Evolutionary conservation across 1,140 invertebrate species (phyloP).

Genomic region (Conopomorpha cramerella): DNA sequence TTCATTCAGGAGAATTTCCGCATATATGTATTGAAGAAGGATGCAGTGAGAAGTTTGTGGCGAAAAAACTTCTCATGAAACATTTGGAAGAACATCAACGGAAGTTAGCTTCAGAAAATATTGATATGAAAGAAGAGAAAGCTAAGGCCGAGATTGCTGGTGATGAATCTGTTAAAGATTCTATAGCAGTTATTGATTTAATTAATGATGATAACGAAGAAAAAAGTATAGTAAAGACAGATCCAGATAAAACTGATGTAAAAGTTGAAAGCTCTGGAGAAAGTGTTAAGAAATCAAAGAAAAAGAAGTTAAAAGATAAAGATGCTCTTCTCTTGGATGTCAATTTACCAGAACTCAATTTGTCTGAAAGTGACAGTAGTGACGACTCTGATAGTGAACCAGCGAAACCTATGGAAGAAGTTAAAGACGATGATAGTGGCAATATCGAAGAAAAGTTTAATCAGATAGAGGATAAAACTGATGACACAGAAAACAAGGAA

Average conservation of each 20-base stretch:
- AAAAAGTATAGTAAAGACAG: too few species aligned
- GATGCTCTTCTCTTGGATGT: slow-evolving; percentile 67
- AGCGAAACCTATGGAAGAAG: slow-evolving; percentile 17
- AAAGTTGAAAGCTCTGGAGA: slow-evolving; percentile 30
- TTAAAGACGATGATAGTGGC: slow-evolving; percentile 17
- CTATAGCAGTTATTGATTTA: slow-evolving; percentile 32
- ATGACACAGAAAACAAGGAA: slow-evolving; percentile 8
- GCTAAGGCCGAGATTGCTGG: slow-evolving; percentile 16
- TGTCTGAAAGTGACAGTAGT: slow-evolving; percentile 79
- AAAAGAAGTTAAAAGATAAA: slow-evolving; percentile 66
- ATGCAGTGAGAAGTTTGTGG: slow-evolving; percentile 79
- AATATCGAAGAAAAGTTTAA: slow-evolving; percentile 10
- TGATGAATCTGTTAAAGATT: slow-evolving; percentile 21
- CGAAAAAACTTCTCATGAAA: slow-evolving; percentile 74
- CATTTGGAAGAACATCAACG: slow-evolving; percentile 64
- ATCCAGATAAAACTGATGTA: slow-evolving; percentile 20
- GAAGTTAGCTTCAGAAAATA: slow-evolving; percentile 23
- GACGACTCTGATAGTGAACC: slow-evolving; percentile 73
- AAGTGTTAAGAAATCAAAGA: slow-evolving; percentile 57
- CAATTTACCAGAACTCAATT: slow-evolving; percentile 74
- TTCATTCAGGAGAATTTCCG: slow-evolving; percentile 73
- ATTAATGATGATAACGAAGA: slow-evolving; percentile 30
- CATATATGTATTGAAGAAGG: slow-evolving; percentile 70
- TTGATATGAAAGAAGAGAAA: slow-evolving; percentile 38
- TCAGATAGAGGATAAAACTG: slow-evolving; percentile 9